Conservation (phyloP, 2,888 invertebrate genomes). For the Eurytoma californica region DNA sequence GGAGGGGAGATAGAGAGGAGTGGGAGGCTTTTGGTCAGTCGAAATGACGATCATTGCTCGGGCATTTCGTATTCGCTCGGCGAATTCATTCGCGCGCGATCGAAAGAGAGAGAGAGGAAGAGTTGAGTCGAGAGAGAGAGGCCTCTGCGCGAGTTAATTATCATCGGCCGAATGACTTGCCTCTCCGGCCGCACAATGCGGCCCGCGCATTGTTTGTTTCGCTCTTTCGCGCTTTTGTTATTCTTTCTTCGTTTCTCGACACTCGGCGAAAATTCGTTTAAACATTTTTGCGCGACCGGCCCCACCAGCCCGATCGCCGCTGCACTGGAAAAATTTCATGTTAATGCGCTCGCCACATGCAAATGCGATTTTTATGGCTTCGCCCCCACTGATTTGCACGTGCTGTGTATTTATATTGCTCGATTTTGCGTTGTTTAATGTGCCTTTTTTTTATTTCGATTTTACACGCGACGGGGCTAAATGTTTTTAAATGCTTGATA, state of each 20-base stretch:
- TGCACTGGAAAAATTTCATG: slow-evolving; percentile 46
- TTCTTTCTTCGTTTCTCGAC: slow-evolving; percentile 49
- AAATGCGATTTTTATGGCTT: slow-evolving; percentile 6
- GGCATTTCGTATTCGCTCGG: slow-evolving; percentile 62
- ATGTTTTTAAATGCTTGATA: too few relatives aligned
- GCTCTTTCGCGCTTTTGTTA: slow-evolving; percentile 45
- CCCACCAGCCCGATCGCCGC: not conserved
- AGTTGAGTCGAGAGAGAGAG: not conserved
- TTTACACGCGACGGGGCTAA: too few relatives aligned
- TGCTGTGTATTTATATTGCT: too few relatives aligned
- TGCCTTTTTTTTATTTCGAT: slow-evolving; percentile 6
- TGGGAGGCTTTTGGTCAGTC: slow-evolving; percentile 62
- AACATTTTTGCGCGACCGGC: slow-evolving; percentile 35
- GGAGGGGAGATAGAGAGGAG: not conserved
- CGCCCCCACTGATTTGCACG: slow-evolving; percentile 5
- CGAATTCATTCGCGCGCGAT: slow-evolving; percentile 56
- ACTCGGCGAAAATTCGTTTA: slow-evolving; percentile 35
- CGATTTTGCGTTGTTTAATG: too few relatives aligned
- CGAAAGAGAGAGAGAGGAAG: not conserved
- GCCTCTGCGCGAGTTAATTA: slow-evolving; percentile 62
- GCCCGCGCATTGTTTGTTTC: slow-evolving; percentile 23
- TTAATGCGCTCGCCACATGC: slow-evolving; percentile 47
- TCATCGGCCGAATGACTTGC: slow-evolving; percentile 60
- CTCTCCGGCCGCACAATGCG: not conserved
- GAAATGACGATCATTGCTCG: slow-evolving; percentile 60